A percentile compares a stretch with the other conserved stretches of the same genome.
Conservation (phyloP, 2,888 invertebrate genomes). For the Troides helena region DNA sequence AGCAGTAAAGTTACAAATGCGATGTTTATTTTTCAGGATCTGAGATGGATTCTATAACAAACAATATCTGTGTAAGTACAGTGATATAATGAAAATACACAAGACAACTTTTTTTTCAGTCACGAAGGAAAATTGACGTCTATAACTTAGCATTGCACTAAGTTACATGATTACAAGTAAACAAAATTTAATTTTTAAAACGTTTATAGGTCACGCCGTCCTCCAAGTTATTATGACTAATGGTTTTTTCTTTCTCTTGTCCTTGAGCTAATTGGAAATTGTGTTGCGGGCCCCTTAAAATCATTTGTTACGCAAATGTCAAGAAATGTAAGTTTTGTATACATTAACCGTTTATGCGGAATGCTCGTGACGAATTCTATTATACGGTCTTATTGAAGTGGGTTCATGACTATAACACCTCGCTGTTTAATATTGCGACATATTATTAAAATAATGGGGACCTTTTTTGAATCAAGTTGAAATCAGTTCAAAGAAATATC, state of each 20-base stretch:
- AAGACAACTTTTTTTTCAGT: too few relatives aligned
- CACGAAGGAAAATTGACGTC: too few relatives aligned
- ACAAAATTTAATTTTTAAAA: constrained; percentile 16
- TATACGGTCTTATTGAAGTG: constrained; percentile 6
- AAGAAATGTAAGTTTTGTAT: constrained; percentile 23
- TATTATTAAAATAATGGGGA: constrained; percentile 21
- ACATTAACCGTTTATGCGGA: constrained; percentile 11
- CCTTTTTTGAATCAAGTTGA: constrained; percentile 18
- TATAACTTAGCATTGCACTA: constrained; percentile 1
- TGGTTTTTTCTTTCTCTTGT: constrained; percentile 34
- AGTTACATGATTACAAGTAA: constrained; percentile 5
- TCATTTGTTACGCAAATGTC: constrained; percentile 33
- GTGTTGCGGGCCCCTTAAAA: constrained; percentile 23
- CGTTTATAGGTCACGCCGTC: constrained; percentile 39
- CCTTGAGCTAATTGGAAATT: constrained; percentile 51
- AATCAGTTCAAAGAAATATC: constrained; percentile 19
- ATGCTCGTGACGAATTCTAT: constrained; percentile 26
- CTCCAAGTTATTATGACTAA: constrained; percentile 31
- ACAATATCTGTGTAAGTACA: too few relatives aligned
- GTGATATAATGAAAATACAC: too few relatives aligned
- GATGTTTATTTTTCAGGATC: too few relatives aligned
- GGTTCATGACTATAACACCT: constrained; percentile 11
- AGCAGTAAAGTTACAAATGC: too few relatives aligned
- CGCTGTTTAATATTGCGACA: constrained; percentile 10
- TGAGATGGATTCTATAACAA: too few relatives aligned